A percentile compares a stretch with the other conserved stretches of the same genome.
These are phyloP conservation scores for Coilia nasus DNA, from an alignment of 2,797 vertebrate genomes.

Conservation along the genomic window DNA sequence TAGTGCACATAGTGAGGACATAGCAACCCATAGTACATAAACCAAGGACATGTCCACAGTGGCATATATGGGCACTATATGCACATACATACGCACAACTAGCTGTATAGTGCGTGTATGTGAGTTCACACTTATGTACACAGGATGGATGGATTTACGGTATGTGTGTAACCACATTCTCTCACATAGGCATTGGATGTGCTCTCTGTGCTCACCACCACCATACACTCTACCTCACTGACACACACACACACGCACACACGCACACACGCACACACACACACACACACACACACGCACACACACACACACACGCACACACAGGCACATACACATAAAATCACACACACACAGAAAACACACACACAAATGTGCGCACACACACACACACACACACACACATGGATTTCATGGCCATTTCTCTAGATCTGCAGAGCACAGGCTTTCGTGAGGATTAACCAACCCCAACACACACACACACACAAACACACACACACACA, in stretches of 20 bases:
- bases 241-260: background rate
- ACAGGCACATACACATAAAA: background rate
- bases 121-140: background rate
- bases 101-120: background rate
- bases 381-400: background rate
- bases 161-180: background rate
- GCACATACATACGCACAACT: background rate
- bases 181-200: background rate
- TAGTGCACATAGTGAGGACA: too few relatives aligned
- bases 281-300: slow-evolving; percentile 29
- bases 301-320: slow-evolving; percentile 25
- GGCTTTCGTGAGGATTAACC: too few relatives aligned
- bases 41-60: too few relatives aligned
- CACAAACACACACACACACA: background rate
- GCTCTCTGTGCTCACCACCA: background rate
- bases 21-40: too few relatives aligned
- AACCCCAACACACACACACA: background rate
- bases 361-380: background rate
- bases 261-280: background rate
- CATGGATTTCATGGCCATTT: background rate
- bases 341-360: background rate
- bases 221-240: too few relatives aligned
- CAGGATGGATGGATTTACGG: background rate
- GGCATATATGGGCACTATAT: background rate
- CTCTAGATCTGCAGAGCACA: too few relatives aligned